Percentiles rank a stretch among this genome's conserved stretches.
phyloP scores from a whole-genome alignment of 1,140 invertebrate species.

The Aradophagus sp. region DNA sequence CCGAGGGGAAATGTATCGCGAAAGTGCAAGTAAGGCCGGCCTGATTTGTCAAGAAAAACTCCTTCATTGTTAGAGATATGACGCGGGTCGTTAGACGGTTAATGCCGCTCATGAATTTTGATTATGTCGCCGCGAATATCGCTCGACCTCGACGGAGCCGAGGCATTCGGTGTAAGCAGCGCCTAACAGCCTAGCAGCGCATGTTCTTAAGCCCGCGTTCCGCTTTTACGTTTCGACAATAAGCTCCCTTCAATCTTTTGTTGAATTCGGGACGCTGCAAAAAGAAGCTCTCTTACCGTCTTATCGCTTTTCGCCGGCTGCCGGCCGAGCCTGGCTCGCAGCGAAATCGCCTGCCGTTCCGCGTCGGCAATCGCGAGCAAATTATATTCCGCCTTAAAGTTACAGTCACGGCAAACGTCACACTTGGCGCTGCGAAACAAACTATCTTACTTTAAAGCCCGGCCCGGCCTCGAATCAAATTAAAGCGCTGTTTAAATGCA shows the following conservation, averaged over 20 bases:
- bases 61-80: constrained; percentile 54
- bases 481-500: constrained; percentile 29
- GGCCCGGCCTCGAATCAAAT: constrained; percentile 18
- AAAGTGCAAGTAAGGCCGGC: constrained; percentile 38
- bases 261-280: constrained; percentile 29
- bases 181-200: constrained; percentile 32
- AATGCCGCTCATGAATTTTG: constrained; percentile 61
- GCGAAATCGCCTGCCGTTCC: constrained; percentile 20
- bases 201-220: constrained; percentile 34
- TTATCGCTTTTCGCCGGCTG: constrained; percentile 11
- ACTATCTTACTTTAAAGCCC: constrained; percentile 31
- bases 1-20: constrained; percentile 20
- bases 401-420: constrained; percentile 6
- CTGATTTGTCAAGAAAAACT: constrained; percentile 53
- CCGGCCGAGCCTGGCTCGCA: not conserved
- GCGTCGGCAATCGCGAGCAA: constrained; percentile 28
- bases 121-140: constrained; percentile 54
- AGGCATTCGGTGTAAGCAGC: constrained; percentile 34
- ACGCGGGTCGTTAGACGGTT: constrained; percentile 59
- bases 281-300: constrained; percentile 25
- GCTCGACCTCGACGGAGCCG: constrained; percentile 42
- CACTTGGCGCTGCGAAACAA: constrained; percentile 8
- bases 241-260: constrained; percentile 49
- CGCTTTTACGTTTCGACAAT: constrained; percentile 47
- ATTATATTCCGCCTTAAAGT: constrained; percentile 25